Percentiles rank a stretch among this genome's conserved stretches.
phyloP scores from a whole-genome alignment of 1,140 invertebrate genomes.

The Lordiphosa mommai region DNA sequence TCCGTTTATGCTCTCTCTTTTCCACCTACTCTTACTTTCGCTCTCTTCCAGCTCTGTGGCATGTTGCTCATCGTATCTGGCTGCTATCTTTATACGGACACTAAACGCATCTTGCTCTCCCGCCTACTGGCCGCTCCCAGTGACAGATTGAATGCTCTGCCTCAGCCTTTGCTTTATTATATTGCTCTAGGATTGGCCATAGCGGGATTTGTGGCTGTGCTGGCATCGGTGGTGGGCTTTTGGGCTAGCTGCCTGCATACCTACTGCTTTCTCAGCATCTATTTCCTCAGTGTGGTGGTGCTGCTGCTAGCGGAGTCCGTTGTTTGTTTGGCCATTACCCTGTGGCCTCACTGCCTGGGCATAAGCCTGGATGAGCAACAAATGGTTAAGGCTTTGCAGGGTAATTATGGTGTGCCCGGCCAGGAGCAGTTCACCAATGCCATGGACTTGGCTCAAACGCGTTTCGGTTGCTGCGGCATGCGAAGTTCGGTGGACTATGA shows the following conservation, averaged over 20 bases:
- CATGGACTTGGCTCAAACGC: slow-evolving; percentile 87
- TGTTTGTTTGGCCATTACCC: slow-evolving; percentile 86
- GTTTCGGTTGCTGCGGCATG: slow-evolving; percentile 92
- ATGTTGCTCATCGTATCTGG: slow-evolving; percentile 85
- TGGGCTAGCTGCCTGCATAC: slow-evolving; percentile 88
- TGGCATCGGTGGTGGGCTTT: slow-evolving; percentile 86
- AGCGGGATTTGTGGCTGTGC: slow-evolving; percentile 84
- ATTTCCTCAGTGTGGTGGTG: slow-evolving; percentile 86
- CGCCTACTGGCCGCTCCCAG: slow-evolving; percentile 83
- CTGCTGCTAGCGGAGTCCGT: slow-evolving; percentile 87
- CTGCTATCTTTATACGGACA: slow-evolving; percentile 85
- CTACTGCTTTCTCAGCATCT: slow-evolving; percentile 86
- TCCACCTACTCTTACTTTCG: slow-evolving; percentile 1
- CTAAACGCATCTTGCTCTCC: slow-evolving; percentile 85
- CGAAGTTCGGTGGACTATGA: slow-evolving; percentile 89
- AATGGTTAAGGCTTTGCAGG: slow-evolving; percentile 86
- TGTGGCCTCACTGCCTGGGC: slow-evolving; percentile 89
- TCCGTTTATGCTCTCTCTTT: neutral
- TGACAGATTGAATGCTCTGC: slow-evolving; percentile 80
- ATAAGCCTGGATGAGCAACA: slow-evolving; percentile 84
- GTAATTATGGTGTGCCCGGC: slow-evolving; percentile 87
- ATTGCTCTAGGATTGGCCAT: slow-evolving; percentile 84
- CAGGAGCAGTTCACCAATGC: slow-evolving; percentile 87
- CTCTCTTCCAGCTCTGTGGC: slow-evolving; percentile 84
- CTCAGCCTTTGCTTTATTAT: slow-evolving; percentile 88